Conservation (phyloP, 2,888 invertebrate genomes). For the Kuschelorhynchus macadamiae region DNA sequence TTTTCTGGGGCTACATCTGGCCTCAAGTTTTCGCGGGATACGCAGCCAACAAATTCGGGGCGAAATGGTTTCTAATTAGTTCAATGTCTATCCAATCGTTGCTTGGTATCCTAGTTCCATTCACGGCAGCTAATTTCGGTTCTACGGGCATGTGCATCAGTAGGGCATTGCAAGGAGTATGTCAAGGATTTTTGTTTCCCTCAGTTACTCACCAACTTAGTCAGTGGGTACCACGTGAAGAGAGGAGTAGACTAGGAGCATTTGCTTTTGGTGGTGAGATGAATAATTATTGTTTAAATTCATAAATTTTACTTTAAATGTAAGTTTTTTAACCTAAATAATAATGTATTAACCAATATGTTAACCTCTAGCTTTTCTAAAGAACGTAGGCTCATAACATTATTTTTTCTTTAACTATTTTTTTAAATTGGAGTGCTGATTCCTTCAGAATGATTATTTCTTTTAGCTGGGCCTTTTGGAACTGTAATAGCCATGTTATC, state of each 20-base stretch:
- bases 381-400: too few species aligned
- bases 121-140: conserved; percentile 76
- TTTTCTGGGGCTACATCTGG: conserved; percentile 85
- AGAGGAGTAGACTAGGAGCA: conserved; percentile 79
- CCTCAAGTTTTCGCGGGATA: conserved; percentile 81
- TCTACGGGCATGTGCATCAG: conserved; percentile 76
- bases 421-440: too few species aligned
- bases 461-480: conserved; percentile 25
- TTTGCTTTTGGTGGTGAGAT: conserved; percentile 75
- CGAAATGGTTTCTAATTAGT: conserved; percentile 76
- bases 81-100: conserved; percentile 69
- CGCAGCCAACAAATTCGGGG: conserved; percentile 81
- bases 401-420: too few species aligned
- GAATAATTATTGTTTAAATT: too few species aligned
- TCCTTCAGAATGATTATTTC: too few species aligned
- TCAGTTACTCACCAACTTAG: conserved; percentile 80
- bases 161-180: conserved; percentile 81
- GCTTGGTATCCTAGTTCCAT: conserved; percentile 69
- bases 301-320: too few species aligned
- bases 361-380: too few species aligned
- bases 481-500: conserved; percentile 82
- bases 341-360: too few species aligned
- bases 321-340: too few species aligned
- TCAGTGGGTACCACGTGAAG: conserved; percentile 82
- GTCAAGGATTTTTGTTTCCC: conserved; percentile 82